These are phyloP conservation scores for Pelobates cultripes DNA, from an alignment of 2,797 vertebrate genomes.

Conservation along the genomic window DNA sequence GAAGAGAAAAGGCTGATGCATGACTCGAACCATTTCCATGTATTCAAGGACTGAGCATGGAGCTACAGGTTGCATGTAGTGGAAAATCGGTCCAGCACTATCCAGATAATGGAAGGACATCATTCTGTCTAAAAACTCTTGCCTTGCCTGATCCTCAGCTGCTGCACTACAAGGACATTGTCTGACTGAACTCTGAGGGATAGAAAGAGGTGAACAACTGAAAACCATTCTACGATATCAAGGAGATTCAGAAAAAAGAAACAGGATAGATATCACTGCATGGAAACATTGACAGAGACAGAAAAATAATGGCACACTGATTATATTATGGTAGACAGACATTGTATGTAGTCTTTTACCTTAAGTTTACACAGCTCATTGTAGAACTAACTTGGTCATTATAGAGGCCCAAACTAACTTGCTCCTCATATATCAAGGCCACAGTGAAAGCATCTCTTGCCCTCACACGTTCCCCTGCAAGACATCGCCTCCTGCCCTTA, in stretches of 20 bases:
- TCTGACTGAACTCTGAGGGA: constrained; percentile 70
- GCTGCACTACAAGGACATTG: constrained; percentile 58
- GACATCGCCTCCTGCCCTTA: too few relatives aligned
- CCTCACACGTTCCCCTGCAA: too few relatives aligned
- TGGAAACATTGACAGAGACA: background rate
- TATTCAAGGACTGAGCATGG: constrained; percentile 59
- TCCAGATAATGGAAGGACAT: constrained; percentile 58
- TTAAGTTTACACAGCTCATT: too few relatives aligned
- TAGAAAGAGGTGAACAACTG: constrained; percentile 62
- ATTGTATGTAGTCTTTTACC: too few relatives aligned
- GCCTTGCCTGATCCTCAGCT: constrained; percentile 65
- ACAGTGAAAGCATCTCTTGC: too few relatives aligned
- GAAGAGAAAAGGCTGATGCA: constrained; percentile 64
- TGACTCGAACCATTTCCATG: constrained; percentile 66
- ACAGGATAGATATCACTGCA: background rate
- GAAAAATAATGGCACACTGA: background rate
- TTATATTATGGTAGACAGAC: too few relatives aligned
- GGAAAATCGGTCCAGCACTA: constrained; percentile 55
- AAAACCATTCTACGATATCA: background rate
- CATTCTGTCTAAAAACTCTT: constrained; percentile 57
- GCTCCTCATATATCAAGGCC: too few relatives aligned
- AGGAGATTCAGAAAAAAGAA: background rate
- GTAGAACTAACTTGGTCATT: too few relatives aligned
- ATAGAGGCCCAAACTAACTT: too few relatives aligned
- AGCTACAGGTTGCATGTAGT: constrained; percentile 55